phyloP scores from a whole-genome alignment of 2,888 invertebrate genomes.

The Orchestes rusci region DNA sequence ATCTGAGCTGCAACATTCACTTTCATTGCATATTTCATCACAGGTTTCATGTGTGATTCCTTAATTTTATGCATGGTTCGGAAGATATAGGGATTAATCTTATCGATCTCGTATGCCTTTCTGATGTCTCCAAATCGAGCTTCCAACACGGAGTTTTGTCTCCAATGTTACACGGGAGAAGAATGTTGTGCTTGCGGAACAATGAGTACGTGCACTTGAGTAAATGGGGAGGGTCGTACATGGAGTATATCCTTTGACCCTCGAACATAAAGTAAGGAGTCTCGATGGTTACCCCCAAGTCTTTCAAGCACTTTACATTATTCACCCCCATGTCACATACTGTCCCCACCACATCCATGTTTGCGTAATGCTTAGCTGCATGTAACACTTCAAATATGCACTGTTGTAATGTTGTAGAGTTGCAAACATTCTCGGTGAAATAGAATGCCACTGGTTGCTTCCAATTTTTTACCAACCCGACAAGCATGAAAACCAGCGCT shows the following conservation, averaged over 20 bases:
- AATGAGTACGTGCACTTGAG: slow-evolving; percentile 13
- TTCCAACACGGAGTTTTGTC: slow-evolving; percentile 8
- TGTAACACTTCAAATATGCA: slow-evolving; percentile 17
- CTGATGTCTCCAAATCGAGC: slow-evolving; percentile 12
- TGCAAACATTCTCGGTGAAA: slow-evolving; percentile 25
- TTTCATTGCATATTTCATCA: slow-evolving; percentile 2
- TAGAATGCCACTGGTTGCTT: slow-evolving; percentile 1
- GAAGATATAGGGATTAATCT: slow-evolving; percentile 15
- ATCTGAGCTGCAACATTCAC: neutral
- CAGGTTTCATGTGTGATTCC: slow-evolving; percentile 15
- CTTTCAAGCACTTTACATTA: slow-evolving; percentile 17
- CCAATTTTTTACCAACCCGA: too few relatives aligned
- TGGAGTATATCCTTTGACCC: neutral
- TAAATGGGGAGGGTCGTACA: slow-evolving; percentile 14
- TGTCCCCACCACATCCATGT: slow-evolving; percentile 16
- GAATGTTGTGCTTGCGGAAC: slow-evolving; percentile 23
- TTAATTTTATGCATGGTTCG: slow-evolving; percentile 22
- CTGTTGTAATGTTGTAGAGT: slow-evolving; percentile 24
- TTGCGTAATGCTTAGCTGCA: slow-evolving; percentile 12
- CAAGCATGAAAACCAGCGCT: slow-evolving; percentile 17
- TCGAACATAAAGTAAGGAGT: slow-evolving; percentile 1
- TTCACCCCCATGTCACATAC: slow-evolving; percentile 25
- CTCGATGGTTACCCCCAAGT: slow-evolving; percentile 9
- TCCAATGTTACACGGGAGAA: slow-evolving; percentile 10
- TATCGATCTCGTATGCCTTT: slow-evolving; percentile 16